phyloP scores from a whole-genome alignment of 1,140 invertebrate species.

The Varroa destructor region DNA sequence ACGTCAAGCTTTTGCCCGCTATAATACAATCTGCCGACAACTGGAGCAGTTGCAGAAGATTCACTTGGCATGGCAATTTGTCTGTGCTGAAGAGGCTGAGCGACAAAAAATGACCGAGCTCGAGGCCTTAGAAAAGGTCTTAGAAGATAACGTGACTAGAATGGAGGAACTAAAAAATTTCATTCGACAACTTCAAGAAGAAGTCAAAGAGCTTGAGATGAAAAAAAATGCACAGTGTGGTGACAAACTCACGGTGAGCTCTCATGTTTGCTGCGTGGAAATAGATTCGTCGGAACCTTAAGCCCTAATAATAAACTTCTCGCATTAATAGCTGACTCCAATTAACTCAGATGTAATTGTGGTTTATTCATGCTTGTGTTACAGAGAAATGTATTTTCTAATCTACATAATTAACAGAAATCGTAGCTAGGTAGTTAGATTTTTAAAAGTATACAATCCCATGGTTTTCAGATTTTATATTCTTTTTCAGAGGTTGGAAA shows the following conservation, averaged over 20 bases:
- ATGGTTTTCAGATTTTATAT: not conserved
- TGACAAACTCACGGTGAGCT: slow-evolving; percentile 44
- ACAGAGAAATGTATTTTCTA: too few species aligned
- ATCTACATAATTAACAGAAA: too few species aligned
- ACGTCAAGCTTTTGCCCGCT: slow-evolving; percentile 68
- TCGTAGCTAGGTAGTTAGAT: too few species aligned
- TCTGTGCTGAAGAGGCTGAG: slow-evolving; percentile 40
- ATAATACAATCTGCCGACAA: slow-evolving; percentile 64
- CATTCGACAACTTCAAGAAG: slow-evolving; percentile 41
- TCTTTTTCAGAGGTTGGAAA: slow-evolving; percentile 48
- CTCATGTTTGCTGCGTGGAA: too few species aligned
- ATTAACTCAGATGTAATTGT: too few species aligned
- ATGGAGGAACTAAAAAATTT: slow-evolving; percentile 40
- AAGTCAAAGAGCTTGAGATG: slow-evolving; percentile 43
- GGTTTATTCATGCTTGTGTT: too few species aligned
- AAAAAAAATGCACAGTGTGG: slow-evolving; percentile 46
- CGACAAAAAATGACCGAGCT: slow-evolving; percentile 37
- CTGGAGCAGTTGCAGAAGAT: slow-evolving; percentile 67
- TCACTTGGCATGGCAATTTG: slow-evolving; percentile 60
- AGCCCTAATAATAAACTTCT: too few species aligned
- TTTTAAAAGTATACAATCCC: too few species aligned
- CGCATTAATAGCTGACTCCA: too few species aligned
- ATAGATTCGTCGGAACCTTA: too few species aligned
- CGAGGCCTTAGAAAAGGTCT: slow-evolving; percentile 35
- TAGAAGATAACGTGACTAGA: slow-evolving; percentile 30